Evolutionary conservation across 2,797 vertebrate genomes (phyloP), one percentile per base, ranked within the genome.

Genomic region (Gallinago stenura): DNA sequence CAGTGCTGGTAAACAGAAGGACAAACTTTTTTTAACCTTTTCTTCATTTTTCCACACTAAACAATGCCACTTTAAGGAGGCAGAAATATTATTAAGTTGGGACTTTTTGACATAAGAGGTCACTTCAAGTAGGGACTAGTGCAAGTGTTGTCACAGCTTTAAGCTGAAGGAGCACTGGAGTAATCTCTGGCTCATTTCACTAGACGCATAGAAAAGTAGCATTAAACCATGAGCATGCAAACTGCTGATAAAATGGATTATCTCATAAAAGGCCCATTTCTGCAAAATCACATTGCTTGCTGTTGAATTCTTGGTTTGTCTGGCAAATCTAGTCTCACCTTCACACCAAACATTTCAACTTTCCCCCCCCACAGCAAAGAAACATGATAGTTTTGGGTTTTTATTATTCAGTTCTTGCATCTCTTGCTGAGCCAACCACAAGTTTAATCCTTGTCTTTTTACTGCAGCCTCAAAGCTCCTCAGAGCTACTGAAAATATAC

Each of bases 371-470:
- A 15, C 18, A 80, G 22, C 6, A 16, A 43, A 35, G 7, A 57
- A 3, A 28, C 20, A 60, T 4, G 25, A 25, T 15, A 46, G 10
- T 60, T 89, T 62, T 31, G 9, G 7, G 11, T 10, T 51, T 15
- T 2, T 0, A 0, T 51, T 70, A 54, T 20, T 57, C 0, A 7
- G 15, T 61, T 64, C 41, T 41, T 77, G 5, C 5, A 58, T 41
- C 15, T 65, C 1, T 41, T 69, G 54, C 16, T 56, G 21, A 69
- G 11, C 15, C 58, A 79, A 5, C 4, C 28, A 33, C 16, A 33
- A 21, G 17, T 82, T 82, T 51, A 51, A 46, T 78, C 28, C n/a
- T 56, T 14, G 6, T 31, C 11, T 50, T 53, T 51, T 50, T 81
- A 22, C n/a, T 61, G 28, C 41, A 81, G 15, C 35, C 31, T 87